phyloP scores from a whole-genome alignment of 2,888 invertebrate species.

The Marasmarcha lunaedactyla region DNA sequence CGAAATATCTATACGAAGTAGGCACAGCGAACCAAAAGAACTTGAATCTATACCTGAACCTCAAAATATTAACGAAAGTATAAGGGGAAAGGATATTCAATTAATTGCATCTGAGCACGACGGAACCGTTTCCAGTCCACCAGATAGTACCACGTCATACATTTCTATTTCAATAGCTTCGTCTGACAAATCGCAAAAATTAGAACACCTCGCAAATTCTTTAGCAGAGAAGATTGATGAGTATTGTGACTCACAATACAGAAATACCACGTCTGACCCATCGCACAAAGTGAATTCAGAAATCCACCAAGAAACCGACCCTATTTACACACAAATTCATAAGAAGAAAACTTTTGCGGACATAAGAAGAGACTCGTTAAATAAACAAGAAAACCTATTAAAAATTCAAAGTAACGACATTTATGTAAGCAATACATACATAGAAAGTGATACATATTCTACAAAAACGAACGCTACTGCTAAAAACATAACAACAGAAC shows the following conservation, averaged over 20 bases:
- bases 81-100: constrained; percentile 33
- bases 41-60: constrained; percentile 15
- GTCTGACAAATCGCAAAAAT: constrained; percentile 60
- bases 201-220: constrained; percentile 62
- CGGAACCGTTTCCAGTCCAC: constrained; percentile 56
- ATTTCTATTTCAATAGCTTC: constrained; percentile 63
- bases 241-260: constrained; percentile 53
- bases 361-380: constrained; percentile 43
- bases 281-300: constrained; percentile 34
- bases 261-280: constrained; percentile 38
- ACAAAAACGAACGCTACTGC: constrained; percentile 45
- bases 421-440: constrained; percentile 49
- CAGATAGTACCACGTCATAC: constrained; percentile 64
- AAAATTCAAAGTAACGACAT: constrained; percentile 43
- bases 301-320: constrained; percentile 39
- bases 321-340: constrained; percentile 53
- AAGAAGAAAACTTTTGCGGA: constrained; percentile 70
- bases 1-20: constrained; percentile 35
- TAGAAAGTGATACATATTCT: constrained; percentile 47
- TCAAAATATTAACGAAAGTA: constrained; percentile 18
- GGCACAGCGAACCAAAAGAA: constrained; percentile 23
- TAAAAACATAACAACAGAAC: constrained; percentile 61
- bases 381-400: constrained; percentile 42
- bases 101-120: constrained; percentile 60
- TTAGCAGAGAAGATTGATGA: constrained; percentile 66